Evolutionary conservation across 2,888 invertebrate species (phyloP).

Genomic region (Ornithoptera priamus): DNA sequence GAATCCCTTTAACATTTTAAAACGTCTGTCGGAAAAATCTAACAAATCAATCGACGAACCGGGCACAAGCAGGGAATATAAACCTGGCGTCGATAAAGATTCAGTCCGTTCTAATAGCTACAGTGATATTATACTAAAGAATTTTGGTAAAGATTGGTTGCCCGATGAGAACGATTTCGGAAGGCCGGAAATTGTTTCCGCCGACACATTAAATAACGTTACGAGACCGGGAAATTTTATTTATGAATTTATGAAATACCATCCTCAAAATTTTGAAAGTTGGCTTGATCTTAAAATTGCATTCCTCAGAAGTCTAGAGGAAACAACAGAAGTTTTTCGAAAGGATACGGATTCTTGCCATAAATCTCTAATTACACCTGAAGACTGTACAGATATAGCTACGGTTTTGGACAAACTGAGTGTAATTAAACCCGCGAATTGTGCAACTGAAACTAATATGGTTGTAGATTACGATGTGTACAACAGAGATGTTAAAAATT

Average conservation of each 20-base stretch:
- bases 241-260: slow-evolving; percentile 52
- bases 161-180: slow-evolving; percentile 61
- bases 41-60: slow-evolving; percentile 28
- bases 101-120: slow-evolving; percentile 33
- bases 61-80: slow-evolving; percentile 25
- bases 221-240: slow-evolving; percentile 51
- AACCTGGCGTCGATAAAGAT: slow-evolving; percentile 14
- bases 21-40: slow-evolving; percentile 48
- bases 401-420: slow-evolving; percentile 57
- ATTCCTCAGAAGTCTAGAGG: slow-evolving; percentile 53
- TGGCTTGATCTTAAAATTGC: slow-evolving; percentile 64
- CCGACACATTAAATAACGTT: slow-evolving; percentile 37
- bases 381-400: slow-evolving; percentile 54
- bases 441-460: slow-evolving; percentile 40
- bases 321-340: slow-evolving; percentile 46
- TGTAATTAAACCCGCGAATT: slow-evolving; percentile 52
- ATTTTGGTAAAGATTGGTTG: slow-evolving; percentile 54
- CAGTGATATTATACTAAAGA: slow-evolving; percentile 37
- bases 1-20: slow-evolving; percentile 66
- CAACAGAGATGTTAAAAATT: slow-evolving; percentile 64
- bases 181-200: slow-evolving; percentile 50
- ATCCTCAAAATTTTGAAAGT: slow-evolving; percentile 44
- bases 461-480: slow-evolving; percentile 68
- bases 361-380: slow-evolving; percentile 50
- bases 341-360: slow-evolving; percentile 33